phyloP scores from a whole-genome alignment of 2,888 invertebrate genomes.

The Acanthoscelides obtectus region DNA sequence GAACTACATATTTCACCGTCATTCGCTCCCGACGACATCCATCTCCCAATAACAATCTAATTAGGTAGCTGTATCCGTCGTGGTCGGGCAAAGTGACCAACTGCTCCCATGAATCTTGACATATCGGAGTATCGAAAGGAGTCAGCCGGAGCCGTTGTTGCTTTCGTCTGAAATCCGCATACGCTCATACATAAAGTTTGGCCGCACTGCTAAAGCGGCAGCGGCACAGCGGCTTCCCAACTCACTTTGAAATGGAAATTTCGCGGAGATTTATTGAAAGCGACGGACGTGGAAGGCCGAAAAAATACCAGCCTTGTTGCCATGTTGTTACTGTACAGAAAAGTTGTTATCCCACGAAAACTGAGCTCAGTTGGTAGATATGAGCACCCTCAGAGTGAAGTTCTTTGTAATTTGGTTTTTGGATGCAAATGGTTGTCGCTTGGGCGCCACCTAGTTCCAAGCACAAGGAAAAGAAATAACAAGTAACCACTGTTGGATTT shows the following conservation, averaged over 20 bases:
- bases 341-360: no score
- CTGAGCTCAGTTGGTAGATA: no score
- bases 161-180: background rate
- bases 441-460: no score
- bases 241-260: constrained; percentile 5
- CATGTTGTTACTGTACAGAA: background rate
- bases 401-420: no score
- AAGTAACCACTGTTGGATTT: no score
- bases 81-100: background rate
- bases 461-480: no score
- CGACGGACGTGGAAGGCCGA: background rate
- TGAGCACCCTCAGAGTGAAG: no score
- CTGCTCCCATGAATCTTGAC: background rate
- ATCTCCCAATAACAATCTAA: background rate
- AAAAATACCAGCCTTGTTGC: background rate
- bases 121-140: background rate
- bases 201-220: background rate
- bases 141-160: no score
- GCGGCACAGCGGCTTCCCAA: background rate
- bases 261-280: constrained; percentile 1
- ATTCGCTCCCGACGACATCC: background rate
- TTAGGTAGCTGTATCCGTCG: background rate
- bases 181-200: background rate
- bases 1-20: no score
- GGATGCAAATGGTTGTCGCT: no score